phyloP scores from a whole-genome alignment of 2,113 vertebrate genomes.

The Bungarus multicinctus region DNA sequence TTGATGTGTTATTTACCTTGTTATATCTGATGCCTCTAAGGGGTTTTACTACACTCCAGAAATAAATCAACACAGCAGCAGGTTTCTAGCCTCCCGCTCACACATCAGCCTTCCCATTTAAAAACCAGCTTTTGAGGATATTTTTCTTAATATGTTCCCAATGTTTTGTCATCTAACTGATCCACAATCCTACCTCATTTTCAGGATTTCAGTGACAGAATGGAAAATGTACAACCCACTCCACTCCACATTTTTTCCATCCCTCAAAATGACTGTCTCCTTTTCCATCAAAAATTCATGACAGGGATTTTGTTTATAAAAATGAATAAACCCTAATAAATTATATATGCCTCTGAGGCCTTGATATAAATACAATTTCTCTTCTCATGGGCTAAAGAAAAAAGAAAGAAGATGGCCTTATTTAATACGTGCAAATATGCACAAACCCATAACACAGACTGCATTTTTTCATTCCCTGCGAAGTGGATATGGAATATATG shows the following conservation, averaged over 20 bases:
- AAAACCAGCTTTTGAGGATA: background rate
- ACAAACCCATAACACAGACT: background rate
- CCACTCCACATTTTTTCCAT: background rate
- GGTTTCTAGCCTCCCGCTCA: background rate
- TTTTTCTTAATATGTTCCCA: background rate
- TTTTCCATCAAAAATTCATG: background rate
- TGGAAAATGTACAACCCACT: background rate
- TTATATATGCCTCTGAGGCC: constrained; percentile 9
- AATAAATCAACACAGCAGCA: constrained; percentile 22
- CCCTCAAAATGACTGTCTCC: background rate
- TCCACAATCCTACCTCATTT: background rate
- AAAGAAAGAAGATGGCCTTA: background rate
- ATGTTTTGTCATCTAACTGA: background rate
- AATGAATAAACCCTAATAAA: background rate
- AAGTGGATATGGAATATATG: background rate
- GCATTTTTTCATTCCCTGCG: background rate
- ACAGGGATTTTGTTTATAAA: background rate
- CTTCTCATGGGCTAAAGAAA: background rate
- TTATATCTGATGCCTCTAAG: constrained; percentile 22
- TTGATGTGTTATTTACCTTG: constrained; percentile 33
- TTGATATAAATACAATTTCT: constrained; percentile 14
- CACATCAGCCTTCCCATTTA: background rate
- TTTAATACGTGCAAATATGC: background rate
- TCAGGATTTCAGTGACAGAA: constrained; percentile 3
- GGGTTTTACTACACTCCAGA: background rate